phyloP scores from a whole-genome alignment of 2,113 vertebrate species.

The Orientallactaga bullata region DNA sequence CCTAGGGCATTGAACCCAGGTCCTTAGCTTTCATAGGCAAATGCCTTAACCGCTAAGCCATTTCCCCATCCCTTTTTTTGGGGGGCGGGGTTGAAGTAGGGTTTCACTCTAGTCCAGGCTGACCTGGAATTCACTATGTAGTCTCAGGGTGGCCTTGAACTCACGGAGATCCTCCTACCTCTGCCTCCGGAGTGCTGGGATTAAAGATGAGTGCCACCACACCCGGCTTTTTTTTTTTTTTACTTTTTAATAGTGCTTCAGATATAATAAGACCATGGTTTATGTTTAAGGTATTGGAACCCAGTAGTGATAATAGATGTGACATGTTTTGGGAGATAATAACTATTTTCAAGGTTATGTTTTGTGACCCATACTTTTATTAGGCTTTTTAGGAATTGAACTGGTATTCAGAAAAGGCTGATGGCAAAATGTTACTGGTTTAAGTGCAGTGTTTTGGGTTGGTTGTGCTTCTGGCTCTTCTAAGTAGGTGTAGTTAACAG shows the following conservation, averaged over 20 bases:
- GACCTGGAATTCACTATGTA: no score
- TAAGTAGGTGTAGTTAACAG: neutral
- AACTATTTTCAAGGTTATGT: neutral
- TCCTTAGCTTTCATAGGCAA: no score
- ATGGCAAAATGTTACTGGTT: neutral
- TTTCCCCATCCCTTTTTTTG: no score
- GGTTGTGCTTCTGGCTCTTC: neutral
- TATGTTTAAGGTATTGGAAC: conserved; percentile 14
- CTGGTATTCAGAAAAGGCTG: neutral
- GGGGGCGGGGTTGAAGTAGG: no score
- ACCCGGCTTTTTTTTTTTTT: neutral
- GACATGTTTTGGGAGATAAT: neutral
- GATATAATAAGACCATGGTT: neutral
- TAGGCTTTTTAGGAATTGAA: conserved; percentile 24
- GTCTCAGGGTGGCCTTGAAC: no score
- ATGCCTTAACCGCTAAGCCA: no score
- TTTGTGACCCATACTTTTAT: conserved; percentile 13
- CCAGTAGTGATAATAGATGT: neutral
- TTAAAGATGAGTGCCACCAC: no score
- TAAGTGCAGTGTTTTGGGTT: neutral
- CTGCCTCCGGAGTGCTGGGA: no score
- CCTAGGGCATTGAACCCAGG: no score
- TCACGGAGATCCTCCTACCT: no score
- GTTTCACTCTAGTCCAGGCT: no score
- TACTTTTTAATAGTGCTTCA: neutral